Evolutionary conservation across 2,113 vertebrate species (phyloP).

Genomic region (human (Homo sapiens)): DNA sequence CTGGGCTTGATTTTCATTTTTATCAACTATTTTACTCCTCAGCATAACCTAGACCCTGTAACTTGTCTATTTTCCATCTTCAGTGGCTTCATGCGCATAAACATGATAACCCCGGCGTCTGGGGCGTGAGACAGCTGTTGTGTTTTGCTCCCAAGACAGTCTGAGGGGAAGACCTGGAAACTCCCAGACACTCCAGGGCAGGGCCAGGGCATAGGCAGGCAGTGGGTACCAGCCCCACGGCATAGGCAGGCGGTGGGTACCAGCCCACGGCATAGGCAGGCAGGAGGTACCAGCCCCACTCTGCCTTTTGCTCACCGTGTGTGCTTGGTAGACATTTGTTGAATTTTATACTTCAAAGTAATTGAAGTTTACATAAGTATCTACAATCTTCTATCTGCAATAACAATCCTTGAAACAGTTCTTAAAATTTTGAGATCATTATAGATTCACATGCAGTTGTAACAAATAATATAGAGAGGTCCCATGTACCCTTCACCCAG

Average conservation of each 20-base stretch:
- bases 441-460: background rate
- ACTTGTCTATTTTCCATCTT: background rate
- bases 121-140: background rate
- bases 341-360: background rate
- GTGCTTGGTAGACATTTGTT: background rate
- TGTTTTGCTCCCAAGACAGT: rapidly evolving
- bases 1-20: background rate
- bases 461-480: background rate
- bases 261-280: no score
- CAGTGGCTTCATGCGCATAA: background rate
- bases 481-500: background rate
- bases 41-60: background rate
- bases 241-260: background rate
- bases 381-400: background rate
- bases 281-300: background rate
- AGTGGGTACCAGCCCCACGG: background rate
- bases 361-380: background rate
- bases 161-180: no score
- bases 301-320: background rate
- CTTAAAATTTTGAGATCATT: background rate
- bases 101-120: background rate
- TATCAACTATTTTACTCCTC: background rate
- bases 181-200: background rate
- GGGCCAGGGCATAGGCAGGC: no score
- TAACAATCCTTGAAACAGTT: background rate